Evolutionary conservation across 2,888 invertebrate genomes (phyloP), one percentile per base, ranked within the genome.

Genomic region (Toxonevra muliebris): DNA sequence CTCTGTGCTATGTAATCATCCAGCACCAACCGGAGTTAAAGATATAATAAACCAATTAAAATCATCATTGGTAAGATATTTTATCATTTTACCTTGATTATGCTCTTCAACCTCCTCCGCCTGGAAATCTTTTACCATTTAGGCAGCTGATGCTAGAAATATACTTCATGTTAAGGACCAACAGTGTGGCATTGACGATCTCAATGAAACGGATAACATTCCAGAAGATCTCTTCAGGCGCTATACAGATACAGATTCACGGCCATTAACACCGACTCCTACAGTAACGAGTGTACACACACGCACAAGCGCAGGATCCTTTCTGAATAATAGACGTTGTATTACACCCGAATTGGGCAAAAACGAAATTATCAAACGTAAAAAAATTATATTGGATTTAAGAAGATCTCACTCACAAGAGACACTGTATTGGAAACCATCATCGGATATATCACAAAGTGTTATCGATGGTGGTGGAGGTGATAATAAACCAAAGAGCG

Each of bases 1-100:
- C 80, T 94, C 94, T 0, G 90, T 94, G 9, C 87, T 94, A 10
- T 94, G 94, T 85, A 94, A 94, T 82, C 94, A 95, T 84, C 94
- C 94, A 0, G 91, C 93, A 1, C 92, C 93, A 68, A 88, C 86
- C 19, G 91, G 90, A 59, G 90, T 91, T 0, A 92, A 90, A 80
- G 90, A 92, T 77, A 88, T 90, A 61, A 89, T 94, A 1, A 90
- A 89, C 79, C 88, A 90, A 68, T 90, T 91, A 1, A 93, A 92
- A 81, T 90, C 91, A 67, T 87, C 89, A 66, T 89, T 91, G 90
- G 92, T 78, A 90, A 86, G 71, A 41, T 12, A 8, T 17, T 60
- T 48, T 48, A 48, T 13, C 5, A 48, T n/a, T n/a, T n/a, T n/a
- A n/a, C n/a, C n/a, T n/a, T n/a, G 15, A 10, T 1, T 5, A 13